Conservation (phyloP, 1,140 invertebrate species). For the Physella acuta region DNA sequence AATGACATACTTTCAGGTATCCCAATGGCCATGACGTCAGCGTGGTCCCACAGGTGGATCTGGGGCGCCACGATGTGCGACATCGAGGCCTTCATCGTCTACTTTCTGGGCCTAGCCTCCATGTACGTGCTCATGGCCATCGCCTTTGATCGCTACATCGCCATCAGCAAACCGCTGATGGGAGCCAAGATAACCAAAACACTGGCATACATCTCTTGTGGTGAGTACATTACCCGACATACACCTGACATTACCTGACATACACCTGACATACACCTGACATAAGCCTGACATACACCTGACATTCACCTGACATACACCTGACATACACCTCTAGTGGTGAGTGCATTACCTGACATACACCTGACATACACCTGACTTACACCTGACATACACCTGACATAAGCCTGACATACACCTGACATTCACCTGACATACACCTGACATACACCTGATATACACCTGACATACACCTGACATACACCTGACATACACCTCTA, state of each 20-base stretch:
- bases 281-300: too few relatives aligned
- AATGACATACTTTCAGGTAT: slow-evolving; percentile 15
- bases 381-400: neutral
- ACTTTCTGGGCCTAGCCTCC: slow-evolving; percentile 38
- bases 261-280: neutral
- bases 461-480: too few relatives aligned
- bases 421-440: neutral
- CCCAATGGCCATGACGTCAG: slow-evolving; percentile 25
- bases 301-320: too few relatives aligned
- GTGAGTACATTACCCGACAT: neutral
- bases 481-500: neutral
- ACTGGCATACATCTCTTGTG: slow-evolving; percentile 7
- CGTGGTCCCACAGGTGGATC: slow-evolving; percentile 31
- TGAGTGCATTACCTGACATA: neutral
- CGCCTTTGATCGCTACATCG: slow-evolving; percentile 43
- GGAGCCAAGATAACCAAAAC: slow-evolving; percentile 31
- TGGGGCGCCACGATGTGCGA: slow-evolving; percentile 34
- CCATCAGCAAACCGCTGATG: slow-evolving; percentile 41
- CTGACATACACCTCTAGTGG: neutral
- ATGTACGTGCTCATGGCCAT: slow-evolving; percentile 42
- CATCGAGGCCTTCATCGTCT: slow-evolving; percentile 39
- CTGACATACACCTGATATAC: too few relatives aligned
- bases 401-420: neutral
- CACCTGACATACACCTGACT: neutral
- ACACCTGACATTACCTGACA: neutral